A percentile compares a stretch with the other conserved stretches of the same genome.
These are phyloP conservation scores for Eudiplozoon nipponicum DNA, from an alignment of 2,888 invertebrate genomes.

Conservation along the genomic window DNA sequence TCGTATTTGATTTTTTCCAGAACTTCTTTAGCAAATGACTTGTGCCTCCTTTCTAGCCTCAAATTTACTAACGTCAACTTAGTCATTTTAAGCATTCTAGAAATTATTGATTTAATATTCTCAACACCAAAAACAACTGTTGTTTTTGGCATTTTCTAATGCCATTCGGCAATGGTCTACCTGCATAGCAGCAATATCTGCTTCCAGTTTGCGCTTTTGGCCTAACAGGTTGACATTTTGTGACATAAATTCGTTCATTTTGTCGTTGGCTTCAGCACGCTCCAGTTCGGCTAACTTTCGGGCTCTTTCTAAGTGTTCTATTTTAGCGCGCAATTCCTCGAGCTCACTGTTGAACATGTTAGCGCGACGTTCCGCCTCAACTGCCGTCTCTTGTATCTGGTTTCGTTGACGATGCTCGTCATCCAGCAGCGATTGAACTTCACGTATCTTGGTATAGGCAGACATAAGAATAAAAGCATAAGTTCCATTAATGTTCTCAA, in stretches of 20 bases:
- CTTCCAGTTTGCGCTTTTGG: slow-evolving; percentile 95
- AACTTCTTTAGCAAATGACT: no score
- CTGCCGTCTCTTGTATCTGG: slow-evolving; percentile 72
- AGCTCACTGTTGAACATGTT: slow-evolving; percentile 78
- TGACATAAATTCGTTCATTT: slow-evolving; percentile 72
- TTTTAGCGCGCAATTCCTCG: slow-evolving; percentile 53
- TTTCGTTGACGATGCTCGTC: slow-evolving; percentile 81
- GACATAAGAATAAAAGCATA: no score
- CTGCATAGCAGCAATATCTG: slow-evolving; percentile 84
- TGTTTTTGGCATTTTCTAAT: no score
- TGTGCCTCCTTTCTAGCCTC: no score
- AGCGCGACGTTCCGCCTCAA: slow-evolving; percentile 71
- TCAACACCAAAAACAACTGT: no score
- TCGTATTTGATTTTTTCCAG: no score
- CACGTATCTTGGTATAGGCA: no score
- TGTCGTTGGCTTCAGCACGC: slow-evolving; percentile 80
- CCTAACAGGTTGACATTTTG: slow-evolving; percentile 68
- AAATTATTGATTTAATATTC: no score
- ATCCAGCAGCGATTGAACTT: slow-evolving; percentile 40
- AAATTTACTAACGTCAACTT: no score
- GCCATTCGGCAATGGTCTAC: no score
- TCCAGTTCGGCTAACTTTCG: slow-evolving; percentile 91
- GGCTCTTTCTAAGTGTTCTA: slow-evolving; percentile 47
- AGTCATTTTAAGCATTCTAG: no score
- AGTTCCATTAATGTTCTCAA: no score